Evolutionary conservation across 1,140 invertebrate species (phyloP), one percentile per base, ranked within the genome.

Genomic region (Tetramorium alpestre): DNA sequence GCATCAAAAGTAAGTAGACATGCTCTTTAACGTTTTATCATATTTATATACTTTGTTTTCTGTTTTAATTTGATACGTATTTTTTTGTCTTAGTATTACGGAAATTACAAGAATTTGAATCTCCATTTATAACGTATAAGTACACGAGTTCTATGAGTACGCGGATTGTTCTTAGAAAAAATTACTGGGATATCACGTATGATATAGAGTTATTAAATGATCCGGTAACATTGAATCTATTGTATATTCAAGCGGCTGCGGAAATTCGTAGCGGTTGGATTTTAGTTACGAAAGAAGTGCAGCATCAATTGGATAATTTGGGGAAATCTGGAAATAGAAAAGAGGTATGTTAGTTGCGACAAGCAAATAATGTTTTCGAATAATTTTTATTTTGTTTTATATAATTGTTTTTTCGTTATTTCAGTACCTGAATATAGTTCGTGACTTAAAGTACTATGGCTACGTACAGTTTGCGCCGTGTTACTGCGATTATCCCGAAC

Each of bases 91-190:
- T 96, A 96, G 97, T 99, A 94, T 94, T 99, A 62, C 96, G 99
- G 82, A 98, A 98, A 94, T 95, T 99, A 38, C 98, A 99, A 95
- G 97, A 99, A 93, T 99, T 99, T 96, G 99, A 99, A 96, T 99
- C 98, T 85, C 99, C 99, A 13, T 98, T 98, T 94, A 97, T 99
- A 95, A 99, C 98, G 76, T 96, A 98, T 91, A 98, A 96, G 90
- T 96, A 96, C 89, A 95, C 94, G 58, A 88, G 90, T 72, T 89
- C 90, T 75, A 88, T 87, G 54, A 92, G 89, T 13, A 88, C 90
- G 3, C 93, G 87, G 86, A 51, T 95, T 25, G 89, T 95, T 85
- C 85, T 95, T 38, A 94, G 91, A 62, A 95, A 94, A 84, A 94
- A 98, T 95, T 99, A 98, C 93, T 99, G 99, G 99, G 98, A 99